Percentiles rank a stretch among this genome's conserved stretches.
These are phyloP conservation scores for Microtus obscurus DNA, from an alignment of 2,797 vertebrate genomes.

Conservation along the genomic window DNA sequence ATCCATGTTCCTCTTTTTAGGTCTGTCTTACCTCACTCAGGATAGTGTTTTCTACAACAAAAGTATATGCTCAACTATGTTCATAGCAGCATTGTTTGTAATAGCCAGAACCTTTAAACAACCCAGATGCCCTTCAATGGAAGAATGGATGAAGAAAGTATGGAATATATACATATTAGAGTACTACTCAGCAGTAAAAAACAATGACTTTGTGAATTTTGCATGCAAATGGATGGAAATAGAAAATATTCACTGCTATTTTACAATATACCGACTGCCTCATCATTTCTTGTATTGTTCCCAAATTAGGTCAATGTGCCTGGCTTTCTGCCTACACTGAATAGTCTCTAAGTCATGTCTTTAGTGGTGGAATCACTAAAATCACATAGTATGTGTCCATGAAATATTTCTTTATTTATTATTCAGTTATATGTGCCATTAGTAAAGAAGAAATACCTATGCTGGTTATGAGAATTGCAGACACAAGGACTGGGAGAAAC, in stretches of 20 bases:
- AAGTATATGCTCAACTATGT: no score
- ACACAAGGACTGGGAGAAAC: not conserved
- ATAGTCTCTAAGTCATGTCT: not conserved
- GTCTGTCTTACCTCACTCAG: no score
- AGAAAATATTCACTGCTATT: not conserved
- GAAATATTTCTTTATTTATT: not conserved
- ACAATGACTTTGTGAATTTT: no score
- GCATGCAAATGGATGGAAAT: no score
- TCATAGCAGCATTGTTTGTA: no score
- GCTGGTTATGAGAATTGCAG: not conserved
- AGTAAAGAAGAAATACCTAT: not conserved
- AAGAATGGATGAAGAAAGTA: no score
- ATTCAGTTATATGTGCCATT: not conserved
- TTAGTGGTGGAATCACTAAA: not conserved
- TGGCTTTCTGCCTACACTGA: not conserved
- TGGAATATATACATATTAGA: no score
- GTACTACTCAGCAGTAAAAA: no score
- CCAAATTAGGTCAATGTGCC: not conserved
- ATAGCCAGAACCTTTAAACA: no score
- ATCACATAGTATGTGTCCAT: not conserved
- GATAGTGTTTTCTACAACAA: no score
- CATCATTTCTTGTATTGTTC: not conserved
- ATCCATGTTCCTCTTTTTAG: no score
- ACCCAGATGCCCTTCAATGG: no score
- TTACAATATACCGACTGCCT: not conserved